Evolutionary conservation across 2,888 invertebrate species (phyloP).

Genomic region (Xanthorhoe spadicearia): DNA sequence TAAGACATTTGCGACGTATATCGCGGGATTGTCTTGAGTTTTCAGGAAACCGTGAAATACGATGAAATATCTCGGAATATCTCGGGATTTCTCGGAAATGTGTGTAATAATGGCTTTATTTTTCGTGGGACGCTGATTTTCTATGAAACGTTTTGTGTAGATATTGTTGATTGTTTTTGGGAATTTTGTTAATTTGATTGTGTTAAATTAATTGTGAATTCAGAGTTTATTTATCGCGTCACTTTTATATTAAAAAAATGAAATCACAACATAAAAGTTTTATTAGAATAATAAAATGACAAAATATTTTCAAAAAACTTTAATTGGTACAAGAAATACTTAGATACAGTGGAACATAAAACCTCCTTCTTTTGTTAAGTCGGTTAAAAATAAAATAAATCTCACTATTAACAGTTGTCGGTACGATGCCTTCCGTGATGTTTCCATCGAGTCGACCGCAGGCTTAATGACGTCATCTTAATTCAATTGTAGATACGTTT

Average conservation of each 20-base stretch:
- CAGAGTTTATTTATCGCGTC: no score
- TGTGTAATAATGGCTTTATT: slow-evolving; percentile 23
- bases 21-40: slow-evolving; percentile 28
- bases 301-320: no score
- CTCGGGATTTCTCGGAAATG: slow-evolving; percentile 9
- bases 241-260: no score
- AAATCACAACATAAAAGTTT: no score
- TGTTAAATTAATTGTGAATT: no score
- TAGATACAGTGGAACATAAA: no score
- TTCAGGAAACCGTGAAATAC: slow-evolving; percentile 28
- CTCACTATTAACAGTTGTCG: background rate
- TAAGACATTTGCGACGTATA: slow-evolving; percentile 22
- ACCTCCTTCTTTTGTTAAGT: no score
- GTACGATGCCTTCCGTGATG: slow-evolving; percentile 44
- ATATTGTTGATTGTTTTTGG: background rate
- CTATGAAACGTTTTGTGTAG: background rate
- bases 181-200: background rate
- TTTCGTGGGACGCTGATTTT: slow-evolving; percentile 9
- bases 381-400: background rate
- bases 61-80: slow-evolving; percentile 23
- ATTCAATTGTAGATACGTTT: slow-evolving; percentile 72
- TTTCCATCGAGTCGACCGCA: slow-evolving; percentile 57
- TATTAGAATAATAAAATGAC: no score
- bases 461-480: slow-evolving; percentile 66
- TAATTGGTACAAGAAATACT: no score